Base-by-base conservation (phyloP, 2,113 vertebrate genomes). In the Collichthys lucidus region DNA sequence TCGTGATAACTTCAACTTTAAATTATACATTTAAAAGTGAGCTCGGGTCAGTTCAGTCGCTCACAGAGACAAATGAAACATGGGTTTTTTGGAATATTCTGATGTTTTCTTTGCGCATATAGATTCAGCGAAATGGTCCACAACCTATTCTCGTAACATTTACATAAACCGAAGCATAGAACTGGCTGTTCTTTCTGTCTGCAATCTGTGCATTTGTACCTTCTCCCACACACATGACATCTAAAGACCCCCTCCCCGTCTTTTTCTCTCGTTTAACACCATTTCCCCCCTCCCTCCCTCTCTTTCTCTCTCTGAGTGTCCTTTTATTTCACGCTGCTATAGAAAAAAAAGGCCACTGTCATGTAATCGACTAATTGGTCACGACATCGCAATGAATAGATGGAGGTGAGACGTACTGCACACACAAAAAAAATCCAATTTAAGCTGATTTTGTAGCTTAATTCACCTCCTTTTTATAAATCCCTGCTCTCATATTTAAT, bases 171-270 rank as follows among this genome's bases (percentile, higher is more conserved):
- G 40, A 31, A 29, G 12, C 12, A 40, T 4, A 40, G 57, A 69
- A 26, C 35, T 35, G 31, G 12, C 49, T 73, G 61, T 79, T 79
- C 70, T 80, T n/a, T 72, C 70, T 26, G 24, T 63, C 26, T 70
- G 70, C 73, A 50, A 42, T 79, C 2, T 74, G 53, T 57, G 46
- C 17, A 63, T 75, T 77, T 70, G 59, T 64, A 60, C 22, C 20
- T 55, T 76, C 76, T 72, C 86, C 79, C 82, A 85, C 82, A 76
- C 79, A 80, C 8, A 71, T 56, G 40, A 71, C 49, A 44, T 64
- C 14, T 78, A 11, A 61, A 56, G 53, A 80, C 81, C 47, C 31
- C 61, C 42, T 6, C 42, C 47, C 59, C 10, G 12, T 42, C 24
- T 16, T 24, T 46, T n/a, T n/a, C 26, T 42, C 24, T 59, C 46